Evolutionary conservation across 2,113 vertebrate species (phyloP).

Genomic region (Anoplopoma fimbria): DNA sequence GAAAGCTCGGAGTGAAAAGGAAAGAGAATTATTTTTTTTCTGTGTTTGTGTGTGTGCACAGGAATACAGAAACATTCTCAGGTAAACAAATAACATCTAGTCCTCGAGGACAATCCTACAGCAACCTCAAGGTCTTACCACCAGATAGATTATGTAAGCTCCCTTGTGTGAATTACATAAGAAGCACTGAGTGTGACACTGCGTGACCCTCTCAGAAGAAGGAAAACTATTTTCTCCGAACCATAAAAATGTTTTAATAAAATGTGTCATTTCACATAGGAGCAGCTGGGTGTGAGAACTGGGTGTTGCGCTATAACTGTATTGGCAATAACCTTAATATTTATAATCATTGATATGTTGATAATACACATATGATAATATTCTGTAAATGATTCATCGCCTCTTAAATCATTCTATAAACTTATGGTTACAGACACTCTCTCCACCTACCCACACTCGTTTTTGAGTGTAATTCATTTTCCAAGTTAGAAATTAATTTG

Average conservation of each 20-base stretch:
- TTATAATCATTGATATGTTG: too few relatives aligned
- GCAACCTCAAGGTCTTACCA: constrained; percentile 42
- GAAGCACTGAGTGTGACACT: constrained; percentile 13
- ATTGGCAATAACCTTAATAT: too few relatives aligned
- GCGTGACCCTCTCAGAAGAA: constrained; percentile 5
- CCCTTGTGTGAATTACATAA: constrained; percentile 47
- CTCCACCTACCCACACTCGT: neutral
- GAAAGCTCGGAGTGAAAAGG: constrained; percentile 46
- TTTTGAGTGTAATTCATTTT: too few relatives aligned
- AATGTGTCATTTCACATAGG: constrained; percentile 5
- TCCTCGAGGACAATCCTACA: constrained; percentile 17
- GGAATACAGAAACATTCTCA: neutral
- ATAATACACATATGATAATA: too few relatives aligned
- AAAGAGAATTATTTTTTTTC: constrained; percentile 33
- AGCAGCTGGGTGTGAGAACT: constrained; percentile 7
- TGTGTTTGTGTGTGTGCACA: constrained; percentile 1
- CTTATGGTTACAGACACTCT: neutral
- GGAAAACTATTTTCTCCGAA: neutral
- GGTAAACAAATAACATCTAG: constrained; percentile 38
- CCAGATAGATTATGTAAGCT: constrained; percentile 54
- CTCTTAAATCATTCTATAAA: neutral
- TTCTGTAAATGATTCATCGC: neutral
- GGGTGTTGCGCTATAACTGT: too few relatives aligned
- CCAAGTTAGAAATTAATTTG: too few relatives aligned
- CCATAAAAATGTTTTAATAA: constrained; percentile 24